Percentiles rank a stretch among this genome's conserved stretches.
These are phyloP conservation scores for Aspidapion aeneum DNA, from an alignment of 2,888 invertebrate species.

Conservation along the genomic window DNA sequence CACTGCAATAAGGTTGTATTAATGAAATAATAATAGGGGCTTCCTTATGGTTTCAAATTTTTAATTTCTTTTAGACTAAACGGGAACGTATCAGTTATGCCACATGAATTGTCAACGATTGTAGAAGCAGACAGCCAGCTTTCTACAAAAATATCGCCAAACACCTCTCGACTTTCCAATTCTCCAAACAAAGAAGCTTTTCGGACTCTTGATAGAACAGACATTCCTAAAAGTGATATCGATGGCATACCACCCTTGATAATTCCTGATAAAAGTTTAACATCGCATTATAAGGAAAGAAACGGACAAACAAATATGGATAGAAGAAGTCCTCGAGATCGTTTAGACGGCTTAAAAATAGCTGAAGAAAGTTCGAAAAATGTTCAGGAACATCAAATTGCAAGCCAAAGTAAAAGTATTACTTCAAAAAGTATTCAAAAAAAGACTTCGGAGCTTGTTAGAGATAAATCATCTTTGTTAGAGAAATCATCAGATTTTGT, in stretches of 20 bases:
- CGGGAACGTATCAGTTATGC: conserved; percentile 35
- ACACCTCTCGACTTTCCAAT: background rate
- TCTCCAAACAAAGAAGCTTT: background rate
- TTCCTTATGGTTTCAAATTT: no score
- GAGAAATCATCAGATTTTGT: background rate
- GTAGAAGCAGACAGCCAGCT: conserved; percentile 44
- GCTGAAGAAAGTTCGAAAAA: background rate
- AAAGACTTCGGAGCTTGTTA: background rate
- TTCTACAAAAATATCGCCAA: conserved; percentile 29
- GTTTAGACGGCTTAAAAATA: background rate
- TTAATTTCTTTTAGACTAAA: conserved; percentile 30
- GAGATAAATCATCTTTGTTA: background rate
- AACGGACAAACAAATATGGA: no score
- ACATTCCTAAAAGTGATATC: background rate
- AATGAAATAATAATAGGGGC: no score
- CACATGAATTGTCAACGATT: conserved; percentile 47
- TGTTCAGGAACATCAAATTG: no score
- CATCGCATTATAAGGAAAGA: background rate
- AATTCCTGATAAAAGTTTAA: background rate
- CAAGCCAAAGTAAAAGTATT: no score
- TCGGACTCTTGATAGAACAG: background rate
- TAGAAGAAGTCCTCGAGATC: no score
- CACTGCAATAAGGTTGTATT: no score
- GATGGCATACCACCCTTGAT: background rate
- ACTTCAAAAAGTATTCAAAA: no score